These are phyloP conservation scores for Condylostylus longicornis DNA, from an alignment of 1,140 invertebrate species.

Conservation along the genomic window DNA sequence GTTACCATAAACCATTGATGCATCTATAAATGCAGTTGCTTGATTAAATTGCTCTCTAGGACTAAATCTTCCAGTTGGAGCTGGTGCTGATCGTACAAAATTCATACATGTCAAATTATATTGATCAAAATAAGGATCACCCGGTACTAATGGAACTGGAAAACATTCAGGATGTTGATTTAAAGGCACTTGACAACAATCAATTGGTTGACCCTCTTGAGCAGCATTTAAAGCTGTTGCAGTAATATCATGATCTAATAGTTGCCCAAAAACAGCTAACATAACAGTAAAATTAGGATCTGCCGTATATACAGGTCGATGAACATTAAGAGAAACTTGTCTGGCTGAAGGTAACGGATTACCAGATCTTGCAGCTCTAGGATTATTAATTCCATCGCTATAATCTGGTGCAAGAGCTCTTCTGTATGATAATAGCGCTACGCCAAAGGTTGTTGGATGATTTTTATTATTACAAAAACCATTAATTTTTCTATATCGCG, in stretches of 20 bases:
- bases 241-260: constrained; percentile 88
- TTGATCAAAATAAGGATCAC: constrained; percentile 51
- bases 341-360: constrained; percentile 50
- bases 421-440: constrained; percentile 57
- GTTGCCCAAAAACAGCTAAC: constrained; percentile 85
- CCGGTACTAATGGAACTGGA: constrained; percentile 47
- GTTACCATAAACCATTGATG: constrained; percentile 69
- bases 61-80: constrained; percentile 69
- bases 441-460: constrained; percentile 49
- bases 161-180: constrained; percentile 63
- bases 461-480: constrained; percentile 69
- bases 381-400: constrained; percentile 60
- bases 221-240: constrained; percentile 61
- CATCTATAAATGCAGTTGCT: constrained; percentile 81
- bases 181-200: constrained; percentile 26
- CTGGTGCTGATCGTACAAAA: constrained; percentile 68
- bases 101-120: constrained; percentile 63
- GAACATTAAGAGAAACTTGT: constrained; percentile 53
- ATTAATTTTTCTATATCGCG: constrained; percentile 51
- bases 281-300: constrained; percentile 64
- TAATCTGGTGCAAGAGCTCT: constrained; percentile 50
- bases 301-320: constrained; percentile 50
- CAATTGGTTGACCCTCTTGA: constrained; percentile 27
- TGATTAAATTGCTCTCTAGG: constrained; percentile 81
- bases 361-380: constrained; percentile 41